Evolutionary conservation across 2,797 vertebrate species (phyloP).

Genomic region (Cirrhinus molitorella): DNA sequence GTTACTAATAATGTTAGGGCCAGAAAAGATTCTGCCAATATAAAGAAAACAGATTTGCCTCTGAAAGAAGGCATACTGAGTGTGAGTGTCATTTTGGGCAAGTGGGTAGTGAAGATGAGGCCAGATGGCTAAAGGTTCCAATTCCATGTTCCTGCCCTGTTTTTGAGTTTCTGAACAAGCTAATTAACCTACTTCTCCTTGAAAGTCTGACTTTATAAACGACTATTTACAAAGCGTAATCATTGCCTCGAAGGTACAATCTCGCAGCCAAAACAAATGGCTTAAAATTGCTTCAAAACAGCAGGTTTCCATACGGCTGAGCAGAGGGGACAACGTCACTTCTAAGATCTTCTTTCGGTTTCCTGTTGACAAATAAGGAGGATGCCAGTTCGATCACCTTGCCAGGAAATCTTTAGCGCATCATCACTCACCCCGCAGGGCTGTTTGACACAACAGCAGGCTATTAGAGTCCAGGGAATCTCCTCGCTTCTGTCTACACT

Average conservation of each 20-base stretch:
- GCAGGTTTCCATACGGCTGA: conserved; percentile 37
- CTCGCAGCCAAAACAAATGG: conserved; percentile 50
- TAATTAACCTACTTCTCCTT: conserved; percentile 50
- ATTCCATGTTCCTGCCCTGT: conserved; percentile 24
- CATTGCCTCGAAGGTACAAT: conserved; percentile 27
- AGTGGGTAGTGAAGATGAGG: conserved; percentile 26
- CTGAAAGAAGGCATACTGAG: neutral
- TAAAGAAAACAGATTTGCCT: conserved; percentile 3
- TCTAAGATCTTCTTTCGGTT: conserved; percentile 46
- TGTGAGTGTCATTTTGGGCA: conserved; percentile 25
- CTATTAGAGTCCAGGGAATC: conserved; percentile 59
- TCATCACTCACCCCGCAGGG: conserved; percentile 70
- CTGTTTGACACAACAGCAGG: conserved; percentile 60
- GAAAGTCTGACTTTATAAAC: conserved; percentile 49
- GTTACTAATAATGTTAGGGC: conserved; percentile 12
- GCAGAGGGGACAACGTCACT: conserved; percentile 36
- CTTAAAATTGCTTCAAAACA: conserved; percentile 46
- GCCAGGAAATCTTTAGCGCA: conserved; percentile 70
- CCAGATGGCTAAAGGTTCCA: conserved; percentile 26
- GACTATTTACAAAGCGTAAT: conserved; percentile 45
- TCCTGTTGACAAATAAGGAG: conserved; percentile 63
- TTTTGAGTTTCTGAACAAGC: conserved; percentile 36
- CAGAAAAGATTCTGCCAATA: conserved; percentile 20
- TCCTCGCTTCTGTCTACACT: conserved; percentile 56
- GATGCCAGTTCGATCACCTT: conserved; percentile 68